Percentiles rank a stretch among this genome's conserved stretches.
Evolutionary conservation across 2,888 invertebrate genomes (phyloP).

Genomic region (Platerodrilus igneus): DNA sequence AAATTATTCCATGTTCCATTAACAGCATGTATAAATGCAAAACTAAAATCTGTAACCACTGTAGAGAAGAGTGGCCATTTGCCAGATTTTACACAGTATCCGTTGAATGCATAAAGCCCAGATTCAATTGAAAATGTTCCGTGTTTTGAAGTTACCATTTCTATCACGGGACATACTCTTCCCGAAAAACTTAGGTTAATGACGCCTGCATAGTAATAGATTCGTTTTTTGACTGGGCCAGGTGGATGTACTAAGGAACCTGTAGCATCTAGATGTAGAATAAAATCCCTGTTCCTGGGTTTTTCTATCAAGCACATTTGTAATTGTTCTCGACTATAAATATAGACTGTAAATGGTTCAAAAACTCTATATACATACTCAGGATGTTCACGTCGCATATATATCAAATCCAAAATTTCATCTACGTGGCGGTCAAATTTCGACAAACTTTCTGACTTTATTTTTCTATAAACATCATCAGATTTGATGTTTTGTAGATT

Average conservation of each 20-base stretch:
- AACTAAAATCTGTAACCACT: conserved; percentile 2
- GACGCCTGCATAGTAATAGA: conserved; percentile 7
- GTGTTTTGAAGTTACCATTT: conserved; percentile 1
- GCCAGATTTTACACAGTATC: background rate
- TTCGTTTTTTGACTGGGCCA: background rate
- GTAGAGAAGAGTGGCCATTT: conserved; percentile 1
- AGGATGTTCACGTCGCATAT: too few species aligned
- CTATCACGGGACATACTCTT: background rate
- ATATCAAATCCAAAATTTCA: conserved; percentile 1
- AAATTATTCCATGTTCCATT: conserved; percentile 3
- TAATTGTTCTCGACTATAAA: conserved; percentile 5
- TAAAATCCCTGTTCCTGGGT: too few species aligned
- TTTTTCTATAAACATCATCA: background rate
- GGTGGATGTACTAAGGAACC: conserved; percentile 7
- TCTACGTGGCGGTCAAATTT: background rate
- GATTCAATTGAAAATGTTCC: background rate
- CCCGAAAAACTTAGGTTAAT: background rate
- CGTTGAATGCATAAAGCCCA: conserved; percentile 1
- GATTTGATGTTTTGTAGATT: conserved; percentile 5
- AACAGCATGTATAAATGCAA: conserved; percentile 4
- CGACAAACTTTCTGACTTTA: background rate
- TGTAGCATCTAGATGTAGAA: conserved; percentile 4
- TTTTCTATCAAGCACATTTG: background rate
- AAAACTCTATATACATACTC: conserved; percentile 2
- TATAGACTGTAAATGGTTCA: background rate